Base-by-base conservation (phyloP, 2,888 invertebrate genomes). In the Geophilus truncorum region DNA sequence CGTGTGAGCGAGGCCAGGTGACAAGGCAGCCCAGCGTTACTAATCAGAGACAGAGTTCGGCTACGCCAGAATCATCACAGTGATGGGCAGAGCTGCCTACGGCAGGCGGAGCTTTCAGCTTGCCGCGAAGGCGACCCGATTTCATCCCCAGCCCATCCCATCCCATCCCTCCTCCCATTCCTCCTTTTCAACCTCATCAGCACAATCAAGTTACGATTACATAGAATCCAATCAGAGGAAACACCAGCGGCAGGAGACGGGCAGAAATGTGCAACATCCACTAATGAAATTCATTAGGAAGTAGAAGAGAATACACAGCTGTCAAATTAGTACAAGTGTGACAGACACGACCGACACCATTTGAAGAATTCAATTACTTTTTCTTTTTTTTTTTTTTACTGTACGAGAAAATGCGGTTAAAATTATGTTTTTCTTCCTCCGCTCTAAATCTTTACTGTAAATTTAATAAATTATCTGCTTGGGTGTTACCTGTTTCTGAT, bases 1-100 rank as follows among this genome's bases (percentile, higher is more conserved):
- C 70, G 70, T 70, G 70, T 70, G 70, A 70, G 70, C 70, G 70
- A 70, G 70, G 70, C 70, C 70, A 70, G 70, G 70, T 70, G 70
- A 70, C 70, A 70, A 70, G 70, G 28, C 70, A 70, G 70, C 70
- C 70, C 70, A 70, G 70, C 70, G 70, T 70, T 70, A 70, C 70
- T 70, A 70, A 70, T 70, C 70, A 70, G 25, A 70, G 70, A 70
- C 70, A 70, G 70, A 70, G 25, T 70, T 28, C 51, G 51, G 70
- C 70, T 70, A 70, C 70, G 70, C 70, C 25, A 70, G 70, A 70
- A 70, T 70, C 70, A 10, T 10, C 70, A 70, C 28, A 70, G 25
- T 70, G 70, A 70, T 70, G 70, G 70, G 70, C 70, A 70, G 70
- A 70, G 70, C 70, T 28, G 70, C 70, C 25, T 25, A 10, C 70